Evolutionary conservation across 2,888 invertebrate genomes (phyloP).

Genomic region (Tetheella fluctuosa): DNA sequence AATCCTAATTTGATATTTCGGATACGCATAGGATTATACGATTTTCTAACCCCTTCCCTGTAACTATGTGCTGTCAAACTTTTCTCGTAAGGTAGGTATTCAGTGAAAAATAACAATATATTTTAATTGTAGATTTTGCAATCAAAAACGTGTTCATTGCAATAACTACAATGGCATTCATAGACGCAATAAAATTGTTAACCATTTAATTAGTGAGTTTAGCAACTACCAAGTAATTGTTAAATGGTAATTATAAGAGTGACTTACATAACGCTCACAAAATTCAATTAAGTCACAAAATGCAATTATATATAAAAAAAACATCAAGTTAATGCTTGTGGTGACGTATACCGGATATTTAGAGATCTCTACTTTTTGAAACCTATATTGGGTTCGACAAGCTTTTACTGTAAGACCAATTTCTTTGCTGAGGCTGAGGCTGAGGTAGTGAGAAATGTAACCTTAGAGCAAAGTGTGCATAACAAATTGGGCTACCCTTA

Average conservation of each 20-base stretch:
- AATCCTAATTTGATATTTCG: conserved; percentile 48
- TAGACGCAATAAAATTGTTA: background rate
- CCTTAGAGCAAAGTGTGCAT: background rate
- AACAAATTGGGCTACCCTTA: conserved; percentile 7
- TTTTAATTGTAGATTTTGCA: background rate
- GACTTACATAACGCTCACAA: too few species aligned
- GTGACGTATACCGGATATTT: background rate
- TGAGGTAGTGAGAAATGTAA: background rate
- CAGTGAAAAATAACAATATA: background rate
- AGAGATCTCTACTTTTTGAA: too few species aligned
- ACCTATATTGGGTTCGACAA: too few species aligned
- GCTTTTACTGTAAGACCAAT: too few species aligned
- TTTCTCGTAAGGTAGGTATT: background rate
- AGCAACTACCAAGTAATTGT: background rate
- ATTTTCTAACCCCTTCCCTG: conserved; percentile 32
- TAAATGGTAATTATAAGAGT: background rate
- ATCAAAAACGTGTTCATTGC: background rate
- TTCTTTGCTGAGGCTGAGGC: background rate
- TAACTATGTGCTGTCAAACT: conserved; percentile 35
- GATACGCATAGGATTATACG: conserved; percentile 35
- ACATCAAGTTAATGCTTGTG: too few species aligned
- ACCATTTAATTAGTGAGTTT: background rate
- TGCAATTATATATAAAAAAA: too few species aligned
- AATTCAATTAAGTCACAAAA: too few species aligned
- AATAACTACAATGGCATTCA: background rate